Evolutionary conservation across 2,888 invertebrate species (phyloP).

Genomic region (Mylabris sibirica): DNA sequence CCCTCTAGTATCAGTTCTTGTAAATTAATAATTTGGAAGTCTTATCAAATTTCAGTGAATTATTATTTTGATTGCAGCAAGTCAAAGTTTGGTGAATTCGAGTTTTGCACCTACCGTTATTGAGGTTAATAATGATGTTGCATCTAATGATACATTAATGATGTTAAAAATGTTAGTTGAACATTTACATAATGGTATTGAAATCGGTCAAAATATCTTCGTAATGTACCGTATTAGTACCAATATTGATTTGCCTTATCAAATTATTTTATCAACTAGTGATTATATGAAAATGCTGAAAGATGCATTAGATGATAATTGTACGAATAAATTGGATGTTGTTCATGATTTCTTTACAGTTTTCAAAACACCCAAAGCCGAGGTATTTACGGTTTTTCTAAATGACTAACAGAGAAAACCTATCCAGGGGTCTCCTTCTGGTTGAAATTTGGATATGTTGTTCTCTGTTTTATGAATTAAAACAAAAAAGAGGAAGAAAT

Average conservation of each 20-base stretch:
- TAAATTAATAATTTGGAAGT: slow-evolving; percentile 44
- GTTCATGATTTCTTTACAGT: slow-evolving; percentile 68
- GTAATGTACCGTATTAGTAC: slow-evolving; percentile 67
- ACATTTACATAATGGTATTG: slow-evolving; percentile 64
- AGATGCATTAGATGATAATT: slow-evolving; percentile 64
- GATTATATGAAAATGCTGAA: slow-evolving; percentile 65
- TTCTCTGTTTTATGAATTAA: no score
- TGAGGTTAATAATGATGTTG: slow-evolving; percentile 41
- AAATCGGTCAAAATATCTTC: slow-evolving; percentile 65
- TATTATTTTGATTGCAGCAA: slow-evolving; percentile 39
- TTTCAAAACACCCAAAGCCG: slow-evolving; percentile 64
- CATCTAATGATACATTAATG: slow-evolving; percentile 54
- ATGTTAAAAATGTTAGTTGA: slow-evolving; percentile 63
- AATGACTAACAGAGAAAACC: no score
- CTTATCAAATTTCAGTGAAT: no score
- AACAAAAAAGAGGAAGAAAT: no score
- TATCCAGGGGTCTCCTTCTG: no score
- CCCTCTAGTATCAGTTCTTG: slow-evolving; percentile 51
- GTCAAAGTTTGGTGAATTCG: slow-evolving; percentile 37
- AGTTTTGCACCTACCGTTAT: slow-evolving; percentile 31
- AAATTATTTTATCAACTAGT: slow-evolving; percentile 63
- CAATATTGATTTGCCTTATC: slow-evolving; percentile 66
- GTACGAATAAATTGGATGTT: slow-evolving; percentile 66
- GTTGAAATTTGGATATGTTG: no score
- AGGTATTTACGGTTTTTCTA: slow-evolving; percentile 53